A percentile compares a stretch with the other conserved stretches of the same genome.
Evolutionary conservation across 2,888 invertebrate genomes (phyloP).

Genomic region (Ectemnius continuus): DNA sequence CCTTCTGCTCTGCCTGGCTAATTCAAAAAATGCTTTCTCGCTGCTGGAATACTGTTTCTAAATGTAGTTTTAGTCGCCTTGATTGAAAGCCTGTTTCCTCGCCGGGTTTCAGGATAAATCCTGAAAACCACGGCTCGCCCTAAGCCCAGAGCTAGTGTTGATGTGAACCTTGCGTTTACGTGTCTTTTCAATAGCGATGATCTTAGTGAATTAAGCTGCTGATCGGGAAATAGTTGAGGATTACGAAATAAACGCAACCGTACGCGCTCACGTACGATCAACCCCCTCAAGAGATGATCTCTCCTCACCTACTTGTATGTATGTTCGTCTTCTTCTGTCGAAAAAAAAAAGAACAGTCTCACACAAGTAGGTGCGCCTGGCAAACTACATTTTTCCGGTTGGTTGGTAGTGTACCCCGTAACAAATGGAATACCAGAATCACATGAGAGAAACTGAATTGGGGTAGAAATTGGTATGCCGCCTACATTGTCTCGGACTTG

Average conservation of each 20-base stretch:
- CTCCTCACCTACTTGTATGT: conserved; percentile 71
- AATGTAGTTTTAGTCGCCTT: too few species aligned
- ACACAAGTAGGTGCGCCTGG: conserved; percentile 72
- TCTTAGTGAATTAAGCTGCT: conserved; percentile 22
- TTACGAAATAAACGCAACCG: conserved; percentile 11
- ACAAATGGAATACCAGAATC: conserved; percentile 13
- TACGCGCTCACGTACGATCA: conserved; percentile 21
- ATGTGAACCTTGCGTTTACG: not conserved
- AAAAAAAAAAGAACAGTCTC: conserved; percentile 63
- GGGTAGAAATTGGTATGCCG: not conserved
- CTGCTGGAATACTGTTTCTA: too few species aligned
- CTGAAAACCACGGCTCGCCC: conserved; percentile 34
- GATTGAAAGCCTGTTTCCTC: conserved; percentile 5
- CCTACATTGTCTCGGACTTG: conserved; percentile 12
- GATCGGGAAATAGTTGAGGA: conserved; percentile 32
- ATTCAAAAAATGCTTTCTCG: too few species aligned
- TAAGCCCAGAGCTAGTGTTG: not conserved
- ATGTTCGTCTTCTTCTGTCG: conserved; percentile 55
- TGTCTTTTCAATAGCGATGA: not conserved
- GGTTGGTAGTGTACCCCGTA: not conserved
- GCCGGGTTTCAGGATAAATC: conserved; percentile 31
- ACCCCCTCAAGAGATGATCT: conserved; percentile 23
- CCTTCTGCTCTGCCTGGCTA: too few species aligned
- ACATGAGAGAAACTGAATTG: conserved; percentile 18
- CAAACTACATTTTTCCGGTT: conserved; percentile 74